A percentile compares a stretch with the other conserved stretches of the same genome.
These are phyloP conservation scores for Eumeta japonica DNA, from an alignment of 1,140 invertebrate species.

Conservation along the genomic window DNA sequence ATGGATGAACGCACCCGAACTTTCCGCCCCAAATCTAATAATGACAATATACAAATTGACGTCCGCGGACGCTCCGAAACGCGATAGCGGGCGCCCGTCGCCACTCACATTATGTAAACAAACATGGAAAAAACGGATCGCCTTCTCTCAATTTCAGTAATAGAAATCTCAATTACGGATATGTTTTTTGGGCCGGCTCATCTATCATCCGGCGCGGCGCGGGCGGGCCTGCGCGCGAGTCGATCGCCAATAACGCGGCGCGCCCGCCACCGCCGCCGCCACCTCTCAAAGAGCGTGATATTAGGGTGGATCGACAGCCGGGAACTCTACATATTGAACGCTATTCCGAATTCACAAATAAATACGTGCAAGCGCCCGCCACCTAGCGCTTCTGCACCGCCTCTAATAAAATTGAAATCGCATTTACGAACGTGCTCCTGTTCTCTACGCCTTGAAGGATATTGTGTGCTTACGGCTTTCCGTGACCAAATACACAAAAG, in stretches of 20 bases:
- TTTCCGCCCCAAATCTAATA: constrained; percentile 48
- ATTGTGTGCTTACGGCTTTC: too few relatives aligned
- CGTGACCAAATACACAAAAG: too few relatives aligned
- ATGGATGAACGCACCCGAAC: constrained; percentile 51
- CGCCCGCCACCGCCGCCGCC: constrained; percentile 36
- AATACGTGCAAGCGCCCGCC: constrained; percentile 43
- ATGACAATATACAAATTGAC: constrained; percentile 58
- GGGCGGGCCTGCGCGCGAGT: constrained; percentile 24
- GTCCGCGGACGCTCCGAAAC: constrained; percentile 48
- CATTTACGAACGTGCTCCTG: constrained; percentile 41
- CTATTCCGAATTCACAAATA: constrained; percentile 55
- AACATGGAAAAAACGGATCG: constrained; percentile 45
- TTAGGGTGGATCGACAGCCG: constrained; percentile 49
- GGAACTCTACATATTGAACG: constrained; percentile 53
- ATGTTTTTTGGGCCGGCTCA: constrained; percentile 40
- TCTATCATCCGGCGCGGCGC: constrained; percentile 38
- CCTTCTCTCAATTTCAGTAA: constrained; percentile 46
- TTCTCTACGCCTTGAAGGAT: too few relatives aligned
- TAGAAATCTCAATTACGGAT: constrained; percentile 56
- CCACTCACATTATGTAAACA: constrained; percentile 55
- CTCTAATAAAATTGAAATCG: constrained; percentile 50
- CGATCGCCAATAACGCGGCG: constrained; percentile 39
- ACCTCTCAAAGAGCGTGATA: constrained; percentile 38
- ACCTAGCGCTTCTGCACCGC: constrained; percentile 36
- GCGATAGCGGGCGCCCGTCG: constrained; percentile 40